Conservation (phyloP, 2,797 vertebrate species). For the Gephyroberyx darwinii region DNA sequence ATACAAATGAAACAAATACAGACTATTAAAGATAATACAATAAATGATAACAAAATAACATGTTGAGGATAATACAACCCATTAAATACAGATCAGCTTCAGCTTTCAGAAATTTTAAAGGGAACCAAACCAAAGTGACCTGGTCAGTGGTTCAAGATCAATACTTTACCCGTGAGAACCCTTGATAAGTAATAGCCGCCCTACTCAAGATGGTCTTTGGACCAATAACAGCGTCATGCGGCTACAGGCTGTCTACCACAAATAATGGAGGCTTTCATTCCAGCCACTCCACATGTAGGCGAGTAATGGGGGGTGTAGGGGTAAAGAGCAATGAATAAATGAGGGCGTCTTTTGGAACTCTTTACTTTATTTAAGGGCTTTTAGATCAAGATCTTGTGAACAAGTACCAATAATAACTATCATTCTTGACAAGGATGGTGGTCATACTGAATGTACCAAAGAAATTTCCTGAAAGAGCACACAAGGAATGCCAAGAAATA, state of each 20-base stretch:
- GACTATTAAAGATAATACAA: too few relatives aligned
- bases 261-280: conserved; percentile 21
- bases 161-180: background rate
- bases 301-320: background rate
- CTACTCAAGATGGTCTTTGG: background rate
- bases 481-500: too few relatives aligned
- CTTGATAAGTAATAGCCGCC: background rate
- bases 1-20: too few relatives aligned
- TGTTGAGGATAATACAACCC: too few relatives aligned
- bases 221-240: conserved; percentile 43
- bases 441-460: too few relatives aligned
- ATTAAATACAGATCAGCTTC: too few relatives aligned
- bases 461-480: too few relatives aligned
- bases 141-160: background rate
- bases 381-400: background rate
- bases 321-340: background rate
- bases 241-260: conserved; percentile 19
- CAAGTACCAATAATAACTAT: background rate
- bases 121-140: background rate
- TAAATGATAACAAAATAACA: too few relatives aligned
- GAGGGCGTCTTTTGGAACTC: background rate
- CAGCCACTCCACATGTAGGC: background rate
- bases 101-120: too few relatives aligned
- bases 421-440: too few relatives aligned
- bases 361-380: background rate